Evolutionary conservation across 1,140 invertebrate genomes (phyloP).

Genomic region (Calosoma granatense): DNA sequence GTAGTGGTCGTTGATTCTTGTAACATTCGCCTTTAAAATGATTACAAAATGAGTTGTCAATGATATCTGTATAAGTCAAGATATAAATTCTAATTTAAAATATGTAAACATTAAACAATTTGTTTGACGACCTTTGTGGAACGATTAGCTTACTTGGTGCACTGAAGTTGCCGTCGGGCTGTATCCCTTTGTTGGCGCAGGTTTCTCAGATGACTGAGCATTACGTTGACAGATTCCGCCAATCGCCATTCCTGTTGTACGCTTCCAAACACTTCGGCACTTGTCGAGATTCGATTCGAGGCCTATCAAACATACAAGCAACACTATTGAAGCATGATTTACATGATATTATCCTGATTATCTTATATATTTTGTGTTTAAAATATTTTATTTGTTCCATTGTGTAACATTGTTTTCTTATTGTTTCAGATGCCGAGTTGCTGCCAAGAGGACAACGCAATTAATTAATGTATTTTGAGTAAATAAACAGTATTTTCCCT

Average conservation of each 20-base stretch:
- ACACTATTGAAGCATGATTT: too few relatives aligned
- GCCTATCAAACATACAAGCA: neutral
- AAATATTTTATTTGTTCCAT: too few relatives aligned
- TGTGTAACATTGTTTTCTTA: too few relatives aligned
- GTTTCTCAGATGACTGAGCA: constrained; percentile 29
- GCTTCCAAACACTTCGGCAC: constrained; percentile 30
- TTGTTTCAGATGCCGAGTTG: too few relatives aligned
- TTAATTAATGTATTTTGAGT: too few relatives aligned
- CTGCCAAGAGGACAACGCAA: too few relatives aligned
- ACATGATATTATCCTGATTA: too few relatives aligned
- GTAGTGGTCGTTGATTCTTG: constrained; percentile 23
- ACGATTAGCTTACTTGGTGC: constrained; percentile 28
- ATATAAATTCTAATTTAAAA: too few relatives aligned
- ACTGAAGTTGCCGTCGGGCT: constrained; percentile 29
- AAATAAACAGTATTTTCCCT: too few relatives aligned
- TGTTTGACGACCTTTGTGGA: neutral
- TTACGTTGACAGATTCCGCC: constrained; percentile 27
- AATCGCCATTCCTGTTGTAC: constrained; percentile 32
- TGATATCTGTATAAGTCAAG: neutral
- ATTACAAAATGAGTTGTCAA: neutral
- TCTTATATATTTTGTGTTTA: too few relatives aligned
- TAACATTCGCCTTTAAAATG: constrained; percentile 24
- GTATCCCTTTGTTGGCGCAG: constrained; percentile 32
- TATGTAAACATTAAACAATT: neutral
- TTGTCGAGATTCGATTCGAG: neutral